phyloP scores from a whole-genome alignment of 1,140 invertebrate genomes.

The Drusus annulatus region DNA sequence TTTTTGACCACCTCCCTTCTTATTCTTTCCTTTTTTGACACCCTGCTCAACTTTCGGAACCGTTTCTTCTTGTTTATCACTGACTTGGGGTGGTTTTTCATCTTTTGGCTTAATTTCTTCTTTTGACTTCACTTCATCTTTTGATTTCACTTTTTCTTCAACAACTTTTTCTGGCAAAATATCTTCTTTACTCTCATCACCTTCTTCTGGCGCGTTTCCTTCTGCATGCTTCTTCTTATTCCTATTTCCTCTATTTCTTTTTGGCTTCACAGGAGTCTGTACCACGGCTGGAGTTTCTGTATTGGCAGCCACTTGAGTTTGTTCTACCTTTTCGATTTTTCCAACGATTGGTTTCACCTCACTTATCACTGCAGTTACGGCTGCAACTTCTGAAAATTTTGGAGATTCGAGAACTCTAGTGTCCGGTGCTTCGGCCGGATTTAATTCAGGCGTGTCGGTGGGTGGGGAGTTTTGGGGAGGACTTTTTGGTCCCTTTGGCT shows the following conservation, averaged over 20 bases:
- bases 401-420: conserved; percentile 20
- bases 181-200: conserved; percentile 15
- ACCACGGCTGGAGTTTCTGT: not conserved
- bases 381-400: too few relatives aligned
- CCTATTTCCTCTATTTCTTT: conserved; percentile 49
- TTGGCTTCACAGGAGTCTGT: conserved; percentile 50
- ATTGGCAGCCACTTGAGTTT: not conserved
- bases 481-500: conserved; percentile 54
- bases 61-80: not conserved
- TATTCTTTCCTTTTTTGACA: conserved; percentile 17
- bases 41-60: not conserved
- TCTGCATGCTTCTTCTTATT: conserved; percentile 47
- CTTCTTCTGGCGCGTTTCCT: not conserved
- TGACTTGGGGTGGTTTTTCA: not conserved
- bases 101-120: too few relatives aligned
- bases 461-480: conserved; percentile 43
- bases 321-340: not conserved
- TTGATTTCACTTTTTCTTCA: conserved; percentile 14
- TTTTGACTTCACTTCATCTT: not conserved
- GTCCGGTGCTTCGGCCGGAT: conserved; percentile 17
- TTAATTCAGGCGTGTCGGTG: not conserved
- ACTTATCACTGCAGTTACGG: not conserved
- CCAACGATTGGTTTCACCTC: not conserved
- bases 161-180: not conserved
- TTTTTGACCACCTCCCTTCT: conserved; percentile 18